These are phyloP conservation scores for Octodonta nipae DNA, from an alignment of 2,888 invertebrate genomes.

Conservation along the genomic window DNA sequence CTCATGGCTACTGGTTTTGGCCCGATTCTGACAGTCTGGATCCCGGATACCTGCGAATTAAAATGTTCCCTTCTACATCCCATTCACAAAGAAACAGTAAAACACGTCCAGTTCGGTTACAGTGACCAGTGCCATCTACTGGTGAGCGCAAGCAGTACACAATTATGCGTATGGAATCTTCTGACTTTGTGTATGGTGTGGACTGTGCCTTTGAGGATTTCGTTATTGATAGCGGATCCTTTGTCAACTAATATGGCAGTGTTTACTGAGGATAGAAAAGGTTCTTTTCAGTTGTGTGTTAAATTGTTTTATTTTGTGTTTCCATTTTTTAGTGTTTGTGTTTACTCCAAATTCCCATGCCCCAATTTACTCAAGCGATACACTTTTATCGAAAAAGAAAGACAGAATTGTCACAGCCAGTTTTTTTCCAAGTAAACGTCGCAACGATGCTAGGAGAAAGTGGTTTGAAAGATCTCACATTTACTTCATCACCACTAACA, in stretches of 20 bases:
- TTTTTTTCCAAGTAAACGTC: constrained; percentile 44
- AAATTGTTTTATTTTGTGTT: constrained; percentile 2
- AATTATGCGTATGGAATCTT: constrained; percentile 59
- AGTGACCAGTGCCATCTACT: constrained; percentile 44
- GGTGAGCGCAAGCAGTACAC: constrained; percentile 43
- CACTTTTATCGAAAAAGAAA: constrained; percentile 34
- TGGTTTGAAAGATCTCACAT: constrained; percentile 51
- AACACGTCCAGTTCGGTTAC: constrained; percentile 45
- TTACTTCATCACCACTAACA: constrained; percentile 46
- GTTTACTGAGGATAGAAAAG: constrained; percentile 47
- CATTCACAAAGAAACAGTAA: constrained; percentile 25
- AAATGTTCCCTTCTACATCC: constrained; percentile 43
- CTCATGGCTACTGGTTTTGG: constrained; percentile 57
- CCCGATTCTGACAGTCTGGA: constrained; percentile 55
- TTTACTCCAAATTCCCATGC: constrained; percentile 46
- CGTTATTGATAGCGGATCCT: constrained; percentile 45
- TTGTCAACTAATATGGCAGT: constrained; percentile 54
- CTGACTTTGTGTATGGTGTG: constrained; percentile 55
- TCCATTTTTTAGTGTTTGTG: constrained; percentile 43
- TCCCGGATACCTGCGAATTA: constrained; percentile 44
- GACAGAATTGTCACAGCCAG: constrained; percentile 37
- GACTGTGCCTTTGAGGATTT: constrained; percentile 44
- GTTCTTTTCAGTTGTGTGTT: constrained; percentile 30
- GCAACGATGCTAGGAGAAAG: constrained; percentile 32
- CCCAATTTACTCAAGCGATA: constrained; percentile 40